phyloP scores from a whole-genome alignment of 2,797 vertebrate genomes.

The Sternotherus odoratus region DNA sequence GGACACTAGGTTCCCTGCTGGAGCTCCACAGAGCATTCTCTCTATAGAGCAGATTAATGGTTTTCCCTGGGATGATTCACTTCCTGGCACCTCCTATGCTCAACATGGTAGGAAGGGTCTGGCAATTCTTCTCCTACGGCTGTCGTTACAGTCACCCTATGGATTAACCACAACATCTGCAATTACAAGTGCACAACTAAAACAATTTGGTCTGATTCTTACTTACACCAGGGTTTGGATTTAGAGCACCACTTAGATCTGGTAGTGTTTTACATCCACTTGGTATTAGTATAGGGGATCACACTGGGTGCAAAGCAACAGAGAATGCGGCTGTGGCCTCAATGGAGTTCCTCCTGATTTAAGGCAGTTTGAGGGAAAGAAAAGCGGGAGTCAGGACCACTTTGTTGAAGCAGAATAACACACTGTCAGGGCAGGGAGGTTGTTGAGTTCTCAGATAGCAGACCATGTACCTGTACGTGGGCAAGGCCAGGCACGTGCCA shows the following conservation, averaged over 20 bases:
- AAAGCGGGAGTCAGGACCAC: neutral
- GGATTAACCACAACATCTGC: neutral
- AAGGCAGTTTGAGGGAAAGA: neutral
- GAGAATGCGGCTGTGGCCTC: neutral
- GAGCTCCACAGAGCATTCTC: neutral
- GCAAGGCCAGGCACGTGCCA: neutral
- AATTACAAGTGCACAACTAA: neutral
- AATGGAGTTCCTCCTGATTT: neutral
- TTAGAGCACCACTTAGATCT: neutral
- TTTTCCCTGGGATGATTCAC: neutral
- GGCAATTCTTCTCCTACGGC: neutral
- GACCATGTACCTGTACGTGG: neutral
- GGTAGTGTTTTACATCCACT: neutral
- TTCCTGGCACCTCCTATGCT: neutral
- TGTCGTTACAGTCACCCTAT: neutral
- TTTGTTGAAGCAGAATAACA: neutral
- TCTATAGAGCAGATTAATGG: neutral
- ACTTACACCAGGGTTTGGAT: neutral
- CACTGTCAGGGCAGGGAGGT: neutral
- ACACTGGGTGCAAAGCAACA: neutral
- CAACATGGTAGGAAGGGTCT: neutral
- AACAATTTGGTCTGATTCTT: neutral
- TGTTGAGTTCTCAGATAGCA: neutral
- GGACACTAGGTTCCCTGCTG: neutral
- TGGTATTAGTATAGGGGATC: neutral